Evolutionary conservation across 2,888 invertebrate species (phyloP).

Genomic region (Epinotia demarniana): DNA sequence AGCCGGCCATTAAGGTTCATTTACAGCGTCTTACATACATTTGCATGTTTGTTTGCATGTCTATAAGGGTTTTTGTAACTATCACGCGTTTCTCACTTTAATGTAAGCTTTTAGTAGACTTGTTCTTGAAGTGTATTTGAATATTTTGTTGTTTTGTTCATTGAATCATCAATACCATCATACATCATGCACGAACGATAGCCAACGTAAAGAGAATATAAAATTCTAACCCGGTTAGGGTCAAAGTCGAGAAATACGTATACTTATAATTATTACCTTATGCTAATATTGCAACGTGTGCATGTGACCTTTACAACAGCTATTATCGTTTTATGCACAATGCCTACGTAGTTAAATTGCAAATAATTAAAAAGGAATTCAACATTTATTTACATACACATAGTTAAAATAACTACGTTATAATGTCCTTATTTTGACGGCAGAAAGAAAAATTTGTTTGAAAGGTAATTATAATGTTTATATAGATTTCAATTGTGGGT

Average conservation of each 20-base stretch:
- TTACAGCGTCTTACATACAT: conserved; percentile 44
- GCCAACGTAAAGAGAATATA: not conserved
- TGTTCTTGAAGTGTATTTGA: not conserved
- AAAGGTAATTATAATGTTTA: not conserved
- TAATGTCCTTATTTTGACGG: not conserved
- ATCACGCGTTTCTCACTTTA: conserved; percentile 19
- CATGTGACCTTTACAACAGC: conserved; percentile 32
- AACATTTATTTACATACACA: not conserved
- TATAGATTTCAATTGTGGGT: not conserved
- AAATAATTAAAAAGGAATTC: not conserved
- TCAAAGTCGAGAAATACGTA: conserved; percentile 10
- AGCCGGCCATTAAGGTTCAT: conserved; percentile 40
- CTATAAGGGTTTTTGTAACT: conserved; percentile 6
- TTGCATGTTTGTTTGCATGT: conserved; percentile 44
- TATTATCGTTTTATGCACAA: not conserved
- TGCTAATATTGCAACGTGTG: conserved; percentile 11
- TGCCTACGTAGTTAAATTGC: conserved; percentile 5
- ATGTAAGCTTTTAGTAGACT: not conserved
- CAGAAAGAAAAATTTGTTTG: not conserved
- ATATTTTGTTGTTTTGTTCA: not conserved
- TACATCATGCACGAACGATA: not conserved
- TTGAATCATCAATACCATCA: no score
- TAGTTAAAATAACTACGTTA: not conserved
- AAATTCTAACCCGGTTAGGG: not conserved
- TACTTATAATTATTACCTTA: conserved; percentile 7